These are phyloP conservation scores for Tinamus major DNA, from an alignment of 2,797 vertebrate genomes.

Conservation along the genomic window DNA sequence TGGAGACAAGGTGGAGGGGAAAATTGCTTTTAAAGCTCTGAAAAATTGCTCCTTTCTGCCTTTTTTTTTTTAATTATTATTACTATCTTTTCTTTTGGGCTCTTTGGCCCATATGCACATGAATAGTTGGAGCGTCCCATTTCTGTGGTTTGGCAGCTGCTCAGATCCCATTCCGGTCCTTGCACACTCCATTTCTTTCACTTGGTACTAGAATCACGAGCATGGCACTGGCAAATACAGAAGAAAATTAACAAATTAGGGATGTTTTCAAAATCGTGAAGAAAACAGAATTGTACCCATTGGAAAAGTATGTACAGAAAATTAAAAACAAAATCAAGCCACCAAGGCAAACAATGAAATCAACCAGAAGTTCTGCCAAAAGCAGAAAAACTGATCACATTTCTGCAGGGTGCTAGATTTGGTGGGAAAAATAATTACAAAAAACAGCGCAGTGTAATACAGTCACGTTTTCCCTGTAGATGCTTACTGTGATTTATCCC, in stretches of 20 bases:
- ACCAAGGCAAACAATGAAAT: background rate
- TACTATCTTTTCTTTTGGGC: background rate
- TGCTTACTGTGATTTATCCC: background rate
- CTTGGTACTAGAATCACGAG: background rate
- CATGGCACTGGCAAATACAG: background rate
- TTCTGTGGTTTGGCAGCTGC: background rate
- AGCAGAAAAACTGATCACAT: constrained; percentile 19
- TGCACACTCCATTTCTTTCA: background rate
- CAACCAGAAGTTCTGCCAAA: background rate
- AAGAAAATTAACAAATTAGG: background rate
- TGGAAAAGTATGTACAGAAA: background rate
- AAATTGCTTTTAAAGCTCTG: background rate
- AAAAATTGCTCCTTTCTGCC: background rate
- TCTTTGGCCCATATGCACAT: background rate
- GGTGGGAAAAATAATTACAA: background rate
- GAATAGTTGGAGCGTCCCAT: background rate
- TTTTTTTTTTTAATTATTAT: background rate
- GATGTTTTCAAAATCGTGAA: background rate
- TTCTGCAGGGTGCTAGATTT: background rate
- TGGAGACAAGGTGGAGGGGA: too few species aligned
- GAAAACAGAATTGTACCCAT: background rate
- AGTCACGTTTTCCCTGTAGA: background rate
- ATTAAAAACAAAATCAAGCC: constrained; percentile 15
- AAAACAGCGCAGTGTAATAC: background rate
- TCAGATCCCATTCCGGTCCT: background rate